These are phyloP conservation scores for Prunella himalayana DNA, from an alignment of 2,113 vertebrate species.

Conservation along the genomic window DNA sequence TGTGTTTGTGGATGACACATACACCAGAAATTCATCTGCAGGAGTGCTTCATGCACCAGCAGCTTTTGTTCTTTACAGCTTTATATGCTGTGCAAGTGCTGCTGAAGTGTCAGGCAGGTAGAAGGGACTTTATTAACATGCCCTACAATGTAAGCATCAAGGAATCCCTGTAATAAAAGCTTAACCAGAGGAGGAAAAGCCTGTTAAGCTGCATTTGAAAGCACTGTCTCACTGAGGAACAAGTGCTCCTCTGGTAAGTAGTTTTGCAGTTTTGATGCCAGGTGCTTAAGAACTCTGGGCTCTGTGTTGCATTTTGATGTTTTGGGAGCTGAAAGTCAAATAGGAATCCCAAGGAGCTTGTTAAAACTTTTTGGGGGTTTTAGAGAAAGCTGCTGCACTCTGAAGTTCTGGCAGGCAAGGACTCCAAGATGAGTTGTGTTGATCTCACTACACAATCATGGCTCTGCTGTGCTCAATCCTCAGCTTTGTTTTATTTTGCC, in stretches of 20 bases:
- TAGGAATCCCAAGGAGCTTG: neutral
- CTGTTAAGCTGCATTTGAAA: constrained; percentile 32
- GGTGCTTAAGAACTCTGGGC: neutral
- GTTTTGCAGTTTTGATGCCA: neutral
- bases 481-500: neutral
- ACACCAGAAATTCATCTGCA: neutral
- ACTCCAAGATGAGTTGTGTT: neutral
- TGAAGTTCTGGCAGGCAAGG: neutral
- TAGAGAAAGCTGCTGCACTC: neutral
- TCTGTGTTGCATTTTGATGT: neutral
- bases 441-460: neutral
- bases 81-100: neutral
- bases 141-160: neutral
- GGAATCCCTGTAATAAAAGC: constrained; percentile 27
- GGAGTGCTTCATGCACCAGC: neutral
- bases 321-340: neutral
- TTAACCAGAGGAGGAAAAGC: constrained; percentile 26
- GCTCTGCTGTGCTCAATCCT: neutral
- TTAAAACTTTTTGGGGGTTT: neutral
- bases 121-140: neutral
- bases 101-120: neutral
- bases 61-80: neutral
- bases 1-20: neutral
- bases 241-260: neutral
- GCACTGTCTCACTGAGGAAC: neutral